These are phyloP conservation scores for Volucella bombylans DNA, from an alignment of 2,888 invertebrate species.

Conservation along the genomic window DNA sequence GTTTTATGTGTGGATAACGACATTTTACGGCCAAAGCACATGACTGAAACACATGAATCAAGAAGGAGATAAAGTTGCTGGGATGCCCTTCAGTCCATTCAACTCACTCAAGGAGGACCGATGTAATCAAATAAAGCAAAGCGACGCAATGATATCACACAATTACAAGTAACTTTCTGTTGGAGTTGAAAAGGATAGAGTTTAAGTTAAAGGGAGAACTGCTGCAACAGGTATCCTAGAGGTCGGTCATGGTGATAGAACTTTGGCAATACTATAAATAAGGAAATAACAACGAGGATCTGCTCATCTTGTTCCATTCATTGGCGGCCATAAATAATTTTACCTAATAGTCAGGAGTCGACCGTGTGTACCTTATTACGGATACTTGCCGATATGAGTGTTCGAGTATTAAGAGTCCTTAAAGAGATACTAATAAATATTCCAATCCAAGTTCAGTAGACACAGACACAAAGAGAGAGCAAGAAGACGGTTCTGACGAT, in stretches of 20 bases:
- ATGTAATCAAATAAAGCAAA: constrained; percentile 45
- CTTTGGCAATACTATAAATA: constrained; percentile 62
- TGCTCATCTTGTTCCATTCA: constrained; percentile 56
- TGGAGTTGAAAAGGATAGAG: neutral
- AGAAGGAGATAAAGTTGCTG: neutral
- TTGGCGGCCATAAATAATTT: constrained; percentile 66
- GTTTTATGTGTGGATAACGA: constrained; percentile 21
- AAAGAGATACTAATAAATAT: constrained; percentile 71
- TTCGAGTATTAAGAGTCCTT: constrained; percentile 66
- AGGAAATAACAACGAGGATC: constrained; percentile 51
- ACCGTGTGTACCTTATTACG: constrained; percentile 60
- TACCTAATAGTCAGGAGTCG: constrained; percentile 60
- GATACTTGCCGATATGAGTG: constrained; percentile 37
- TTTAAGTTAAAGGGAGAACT: constrained; percentile 19
- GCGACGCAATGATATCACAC: constrained; percentile 16
- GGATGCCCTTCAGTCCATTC: neutral
- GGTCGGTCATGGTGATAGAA: neutral
- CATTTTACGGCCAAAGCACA: constrained; percentile 42
- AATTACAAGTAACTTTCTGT: constrained; percentile 11
- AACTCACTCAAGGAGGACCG: neutral
- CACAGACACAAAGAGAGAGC: neutral
- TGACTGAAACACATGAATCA: constrained; percentile 26
- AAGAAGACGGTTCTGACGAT: neutral
- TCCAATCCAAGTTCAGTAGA: constrained; percentile 13
- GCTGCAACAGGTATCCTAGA: constrained; percentile 14